A percentile compares a stretch with the other conserved stretches of the same genome.
phyloP scores from a whole-genome alignment of 2,113 vertebrate species.

The Egretta garzetta region DNA sequence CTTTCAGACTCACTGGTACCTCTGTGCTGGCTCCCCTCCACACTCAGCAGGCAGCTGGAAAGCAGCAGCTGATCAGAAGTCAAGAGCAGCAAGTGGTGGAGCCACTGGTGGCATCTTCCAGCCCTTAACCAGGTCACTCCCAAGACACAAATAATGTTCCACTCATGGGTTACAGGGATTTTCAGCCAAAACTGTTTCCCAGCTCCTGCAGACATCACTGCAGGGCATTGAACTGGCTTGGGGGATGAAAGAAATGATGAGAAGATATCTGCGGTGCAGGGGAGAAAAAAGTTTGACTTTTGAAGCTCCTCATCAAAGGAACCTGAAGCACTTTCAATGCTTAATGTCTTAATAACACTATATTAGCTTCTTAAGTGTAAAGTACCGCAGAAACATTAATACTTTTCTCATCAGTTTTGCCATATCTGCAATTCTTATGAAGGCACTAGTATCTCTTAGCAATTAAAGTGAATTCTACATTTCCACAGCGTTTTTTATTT shows the following conservation, averaged over 20 bases:
- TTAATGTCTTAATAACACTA: background rate
- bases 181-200: background rate
- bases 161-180: background rate
- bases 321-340: background rate
- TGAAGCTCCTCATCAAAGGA: background rate
- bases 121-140: background rate
- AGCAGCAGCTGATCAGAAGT: background rate
- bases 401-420: background rate
- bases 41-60: background rate
- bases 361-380: background rate
- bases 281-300: background rate
- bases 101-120: background rate
- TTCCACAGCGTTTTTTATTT: background rate
- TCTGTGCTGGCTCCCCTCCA: background rate
- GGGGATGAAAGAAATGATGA: background rate
- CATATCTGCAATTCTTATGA: background rate
- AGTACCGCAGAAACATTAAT: background rate
- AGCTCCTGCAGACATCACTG: background rate
- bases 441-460: background rate
- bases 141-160: background rate
- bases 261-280: background rate
- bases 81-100: background rate
- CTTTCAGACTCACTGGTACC: background rate
- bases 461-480: background rate
- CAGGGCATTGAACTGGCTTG: background rate